phyloP scores from a whole-genome alignment of 2,797 vertebrate genomes.

The Myioborus miniatus region DNA sequence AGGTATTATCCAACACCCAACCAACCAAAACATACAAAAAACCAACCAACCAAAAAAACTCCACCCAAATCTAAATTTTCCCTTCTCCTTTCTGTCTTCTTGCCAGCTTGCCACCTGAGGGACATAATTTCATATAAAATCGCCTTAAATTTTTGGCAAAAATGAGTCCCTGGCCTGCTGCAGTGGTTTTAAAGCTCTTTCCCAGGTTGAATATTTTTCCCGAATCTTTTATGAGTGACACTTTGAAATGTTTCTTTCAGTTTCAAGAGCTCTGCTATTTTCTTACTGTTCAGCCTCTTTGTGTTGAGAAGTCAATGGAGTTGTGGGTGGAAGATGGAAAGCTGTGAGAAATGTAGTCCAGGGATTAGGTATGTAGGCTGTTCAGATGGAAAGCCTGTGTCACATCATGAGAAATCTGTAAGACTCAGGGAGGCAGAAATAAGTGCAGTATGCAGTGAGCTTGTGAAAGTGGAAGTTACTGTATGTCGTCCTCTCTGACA shows the following conservation, averaged over 20 bases:
- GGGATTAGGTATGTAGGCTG: conserved; percentile 71
- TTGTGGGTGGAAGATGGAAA: conserved; percentile 76
- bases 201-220: conserved; percentile 40
- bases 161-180: neutral
- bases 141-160: neutral
- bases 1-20: neutral
- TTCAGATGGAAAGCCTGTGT: conserved; percentile 53
- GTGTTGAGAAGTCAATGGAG: conserved; percentile 72
- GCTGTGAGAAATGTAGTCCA: conserved; percentile 72
- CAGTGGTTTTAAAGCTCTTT: conserved; percentile 24
- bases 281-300: conserved; percentile 68
- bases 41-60: neutral
- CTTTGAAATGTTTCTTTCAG: conserved; percentile 59
- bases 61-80: neutral
- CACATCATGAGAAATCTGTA: conserved; percentile 63
- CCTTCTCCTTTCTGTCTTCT: neutral
- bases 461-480: neutral
- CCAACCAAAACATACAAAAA: neutral
- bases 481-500: neutral
- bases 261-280: conserved; percentile 66
- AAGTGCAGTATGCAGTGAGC: neutral
- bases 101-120: neutral
- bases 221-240: conserved; percentile 39
- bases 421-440: conserved; percentile 45
- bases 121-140: neutral